phyloP scores from a whole-genome alignment of 2,113 vertebrate genomes.

The Halcyon senegalensis region DNA sequence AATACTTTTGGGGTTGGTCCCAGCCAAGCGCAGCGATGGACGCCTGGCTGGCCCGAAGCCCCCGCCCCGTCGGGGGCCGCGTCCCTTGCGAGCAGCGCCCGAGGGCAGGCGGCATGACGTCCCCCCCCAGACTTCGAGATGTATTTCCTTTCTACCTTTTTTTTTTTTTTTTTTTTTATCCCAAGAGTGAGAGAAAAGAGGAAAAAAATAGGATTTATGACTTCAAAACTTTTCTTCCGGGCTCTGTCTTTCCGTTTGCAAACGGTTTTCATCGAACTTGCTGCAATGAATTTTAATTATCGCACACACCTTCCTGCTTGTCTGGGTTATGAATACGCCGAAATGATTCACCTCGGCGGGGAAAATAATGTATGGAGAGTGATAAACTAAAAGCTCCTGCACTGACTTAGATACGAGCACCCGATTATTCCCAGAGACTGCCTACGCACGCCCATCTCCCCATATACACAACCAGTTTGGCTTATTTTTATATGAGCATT shows the following conservation, averaged over 20 bases:
- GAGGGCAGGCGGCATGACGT: not conserved
- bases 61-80: not conserved
- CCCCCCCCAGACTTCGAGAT: not conserved
- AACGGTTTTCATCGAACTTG: not conserved
- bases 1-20: rapidly evolving
- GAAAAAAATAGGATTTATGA: rapidly evolving
- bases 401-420: not conserved
- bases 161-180: too few relatives aligned
- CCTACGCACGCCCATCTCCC: not conserved
- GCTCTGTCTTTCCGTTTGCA: not conserved
- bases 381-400: not conserved
- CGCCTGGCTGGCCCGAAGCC: not conserved
- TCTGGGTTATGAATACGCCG: not conserved
- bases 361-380: not conserved
- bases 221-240: not conserved
- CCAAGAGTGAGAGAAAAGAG: not conserved
- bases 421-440: not conserved
- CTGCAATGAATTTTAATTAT: not conserved
- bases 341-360: not conserved
- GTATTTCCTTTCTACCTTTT: rapidly evolving
- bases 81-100: not conserved
- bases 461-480: not conserved
- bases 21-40: not conserved
- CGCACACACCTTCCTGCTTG: not conserved
- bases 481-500: not conserved